Evolutionary conservation across 2,888 invertebrate species (phyloP), one percentile per base, ranked within the genome.

Genomic region (Parasteatoda lunata): DNA sequence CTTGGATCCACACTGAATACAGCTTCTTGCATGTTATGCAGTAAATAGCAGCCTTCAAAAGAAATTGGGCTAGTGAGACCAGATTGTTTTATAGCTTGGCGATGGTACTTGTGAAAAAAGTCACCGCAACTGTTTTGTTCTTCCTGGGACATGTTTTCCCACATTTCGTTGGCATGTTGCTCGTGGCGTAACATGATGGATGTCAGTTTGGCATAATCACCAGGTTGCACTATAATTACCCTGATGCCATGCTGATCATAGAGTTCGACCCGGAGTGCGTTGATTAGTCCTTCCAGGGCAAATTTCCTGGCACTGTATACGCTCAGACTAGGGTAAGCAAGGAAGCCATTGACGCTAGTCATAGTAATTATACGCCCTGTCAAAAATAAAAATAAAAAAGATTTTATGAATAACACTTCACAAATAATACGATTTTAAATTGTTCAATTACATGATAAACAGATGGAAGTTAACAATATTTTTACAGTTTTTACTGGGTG

Each of bases 221-320:
- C 96, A 77, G 97, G 97, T 88, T 96, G 93, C 90, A 97, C 95
- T 88, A 94, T 94, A 0, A 96, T 92, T 65, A 96, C 96, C 77
- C 93, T 92, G 75, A 97, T 93, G n/a, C 94, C 95, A n/a, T 82
- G 72, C 90, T 95, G 95, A 90, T 94, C 94, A 47, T 92, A 92
- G 90, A 95, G 92, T 92, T n/a, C n/a, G n/a, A 95, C 92, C 75
- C 97, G 93, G 49, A 97, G 92, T 6, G 95, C 93, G 88, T 94
- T 94, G 13, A 94, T 94, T 94, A 96, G 96, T 1, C 94, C 95
- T 71, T 94, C 92, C 4, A 97, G 91, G 0, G 94, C 97, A 0
- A 95, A 94, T 92, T 97, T 97, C 13, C 96, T 95, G 0, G 96
- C 96, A 30, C 95, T 95, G 92, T 97, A 97, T 0, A 95, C 93